Evolutionary conservation across 2,797 vertebrate species (phyloP).

Genomic region (Dromococcyx pavoninus): DNA sequence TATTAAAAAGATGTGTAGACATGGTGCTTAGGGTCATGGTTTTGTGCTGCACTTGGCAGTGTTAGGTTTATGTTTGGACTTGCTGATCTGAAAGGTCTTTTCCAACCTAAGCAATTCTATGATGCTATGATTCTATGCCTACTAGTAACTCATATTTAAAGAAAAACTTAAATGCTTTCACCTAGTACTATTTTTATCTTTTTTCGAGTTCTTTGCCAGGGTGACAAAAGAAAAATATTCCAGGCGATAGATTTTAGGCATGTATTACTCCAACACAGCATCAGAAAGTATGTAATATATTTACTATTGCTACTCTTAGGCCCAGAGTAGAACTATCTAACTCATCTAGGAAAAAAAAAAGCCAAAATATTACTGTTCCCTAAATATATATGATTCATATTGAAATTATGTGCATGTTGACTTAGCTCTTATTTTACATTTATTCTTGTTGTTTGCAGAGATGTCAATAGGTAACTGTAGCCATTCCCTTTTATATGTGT

Average conservation of each 20-base stretch:
- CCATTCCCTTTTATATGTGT: accelerated
- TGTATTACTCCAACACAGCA: background rate
- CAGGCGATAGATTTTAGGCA: background rate
- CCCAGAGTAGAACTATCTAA: background rate
- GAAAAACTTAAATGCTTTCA: background rate
- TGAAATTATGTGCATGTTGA: background rate
- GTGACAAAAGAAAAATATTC: background rate
- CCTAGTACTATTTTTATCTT: background rate
- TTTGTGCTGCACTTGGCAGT: too few species aligned
- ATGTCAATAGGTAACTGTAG: background rate
- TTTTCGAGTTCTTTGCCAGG: background rate
- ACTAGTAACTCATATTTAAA: background rate
- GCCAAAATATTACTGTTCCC: background rate
- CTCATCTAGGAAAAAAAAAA: background rate
- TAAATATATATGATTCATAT: background rate
- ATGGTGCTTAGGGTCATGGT: too few species aligned
- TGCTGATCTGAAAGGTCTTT: too few species aligned
- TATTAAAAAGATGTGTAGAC: too few species aligned
- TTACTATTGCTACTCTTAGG: background rate
- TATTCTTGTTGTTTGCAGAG: background rate
- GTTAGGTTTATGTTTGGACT: too few species aligned
- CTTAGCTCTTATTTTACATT: background rate
- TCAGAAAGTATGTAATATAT: background rate
- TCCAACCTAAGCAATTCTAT: too few species aligned
- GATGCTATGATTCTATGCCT: background rate